Evolutionary conservation across 2,888 invertebrate genomes (phyloP), one percentile per base, ranked within the genome.

Genomic region (Drosophila ezoana): DNA sequence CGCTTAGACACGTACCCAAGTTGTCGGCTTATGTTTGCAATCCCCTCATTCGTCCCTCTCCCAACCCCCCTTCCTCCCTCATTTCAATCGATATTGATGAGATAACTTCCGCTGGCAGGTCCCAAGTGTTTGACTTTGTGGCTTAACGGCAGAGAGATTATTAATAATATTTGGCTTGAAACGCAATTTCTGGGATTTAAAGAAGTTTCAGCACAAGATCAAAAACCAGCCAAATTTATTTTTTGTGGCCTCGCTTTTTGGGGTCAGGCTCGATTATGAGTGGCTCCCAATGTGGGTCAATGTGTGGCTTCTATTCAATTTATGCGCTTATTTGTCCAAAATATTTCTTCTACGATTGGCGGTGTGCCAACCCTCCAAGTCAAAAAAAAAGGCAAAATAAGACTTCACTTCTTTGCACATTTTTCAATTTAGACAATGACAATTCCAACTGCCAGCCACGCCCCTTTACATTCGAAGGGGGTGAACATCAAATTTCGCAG

Each of bases 301-400:
- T 28, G 60, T 54, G 54, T 72, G 67, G 72, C 51, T 63, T 67
- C 63, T 74, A 60, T 69, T 74, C 75, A 73, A 77, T 81, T 79
- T 77, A 77, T 77, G 79, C 79, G 78, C 76, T 77, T 77, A 59
- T 77, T 81, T 77, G 78, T 77, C 66, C 49, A 62, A 63, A 63
- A 48, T 51, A 41, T 58, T 49, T 52, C 10, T n/a, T n/a, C 18
- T 40, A 20, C 38, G 20, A 43, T 23, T 73, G 72, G 72, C 63
- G 40, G 9, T n/a, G 13, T 14, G 72, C 72, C 66, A 71, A 58
- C 38, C 16, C 37, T 35, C 14, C 20, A 47, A 47, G 49, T 47
- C 41, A 41, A 58, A 48, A 23, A 68, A 33, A 14, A 32, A 54
- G 41, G n/a, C 49, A 28, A 66, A 61, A 60, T 32, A 53, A 33